These are phyloP conservation scores for Gorsachius magnificus DNA, from an alignment of 2,797 vertebrate genomes.

Conservation along the genomic window DNA sequence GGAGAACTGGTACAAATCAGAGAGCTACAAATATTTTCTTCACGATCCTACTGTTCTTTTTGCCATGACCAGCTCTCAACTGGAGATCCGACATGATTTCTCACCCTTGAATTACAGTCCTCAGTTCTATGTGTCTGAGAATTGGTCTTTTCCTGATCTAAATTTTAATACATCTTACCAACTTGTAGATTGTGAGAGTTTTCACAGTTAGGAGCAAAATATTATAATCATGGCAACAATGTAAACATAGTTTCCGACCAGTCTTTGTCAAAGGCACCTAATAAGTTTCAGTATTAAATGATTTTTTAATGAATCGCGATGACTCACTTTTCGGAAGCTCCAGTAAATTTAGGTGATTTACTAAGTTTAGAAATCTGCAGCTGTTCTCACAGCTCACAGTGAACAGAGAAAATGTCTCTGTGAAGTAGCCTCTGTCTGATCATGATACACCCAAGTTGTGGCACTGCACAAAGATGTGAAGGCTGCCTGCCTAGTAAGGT, in stretches of 20 bases:
- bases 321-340: not conserved
- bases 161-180: not conserved
- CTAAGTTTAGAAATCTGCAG: conserved; percentile 4
- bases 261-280: not conserved
- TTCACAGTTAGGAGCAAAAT: not conserved
- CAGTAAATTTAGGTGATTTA: not conserved
- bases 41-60: not conserved
- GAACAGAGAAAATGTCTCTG: not conserved
- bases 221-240: not conserved
- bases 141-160: not conserved
- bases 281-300: not conserved
- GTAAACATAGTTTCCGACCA: not conserved
- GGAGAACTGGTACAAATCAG: not conserved
- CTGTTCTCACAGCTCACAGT: not conserved
- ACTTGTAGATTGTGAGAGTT: not conserved
- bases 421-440: not conserved
- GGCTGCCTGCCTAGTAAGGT: not conserved
- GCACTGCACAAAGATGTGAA: not conserved
- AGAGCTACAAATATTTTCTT: not conserved
- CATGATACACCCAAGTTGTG: not conserved
- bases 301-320: not conserved
- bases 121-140: not conserved
- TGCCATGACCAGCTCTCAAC: not conserved
- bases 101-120: not conserved
- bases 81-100: not conserved